Conservation (phyloP, 2,888 invertebrate species). For the Torymus aiolomorphi region DNA sequence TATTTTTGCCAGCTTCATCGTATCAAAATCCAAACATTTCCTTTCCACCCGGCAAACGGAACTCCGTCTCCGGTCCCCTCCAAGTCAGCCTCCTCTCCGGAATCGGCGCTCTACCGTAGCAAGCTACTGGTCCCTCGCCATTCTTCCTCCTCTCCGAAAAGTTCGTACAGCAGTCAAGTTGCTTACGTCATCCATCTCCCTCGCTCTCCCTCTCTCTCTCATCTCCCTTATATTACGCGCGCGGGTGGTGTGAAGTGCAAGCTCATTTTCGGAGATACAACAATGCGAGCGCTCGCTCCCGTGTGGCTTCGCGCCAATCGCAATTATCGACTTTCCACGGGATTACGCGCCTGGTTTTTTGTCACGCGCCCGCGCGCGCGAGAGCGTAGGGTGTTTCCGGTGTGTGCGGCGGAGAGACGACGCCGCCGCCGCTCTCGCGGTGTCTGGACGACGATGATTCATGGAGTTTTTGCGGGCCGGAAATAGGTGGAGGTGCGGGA, state of each 20-base stretch:
- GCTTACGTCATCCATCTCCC: constrained; percentile 45
- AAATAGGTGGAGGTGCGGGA: no score
- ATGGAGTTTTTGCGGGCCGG: no score
- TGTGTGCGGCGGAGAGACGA: not conserved
- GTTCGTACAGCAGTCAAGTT: constrained; percentile 10
- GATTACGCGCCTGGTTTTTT: constrained; percentile 19
- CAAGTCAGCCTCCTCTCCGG: not conserved
- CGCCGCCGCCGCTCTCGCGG: no score
- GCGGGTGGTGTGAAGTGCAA: constrained; percentile 24
- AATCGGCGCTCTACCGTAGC: constrained; percentile 33
- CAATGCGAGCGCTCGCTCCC: not conserved
- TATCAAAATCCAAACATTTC: no score
- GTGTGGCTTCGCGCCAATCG: constrained; percentile 40
- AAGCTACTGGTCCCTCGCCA: not conserved
- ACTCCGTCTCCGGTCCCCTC: no score
- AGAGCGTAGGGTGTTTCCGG: not conserved
- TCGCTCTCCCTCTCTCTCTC: no score
- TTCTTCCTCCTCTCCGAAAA: constrained; percentile 30
- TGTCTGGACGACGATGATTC: no score
- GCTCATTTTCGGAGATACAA: constrained; percentile 32
- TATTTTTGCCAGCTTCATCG: no score
- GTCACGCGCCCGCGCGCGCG: not conserved
- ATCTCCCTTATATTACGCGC: no score
- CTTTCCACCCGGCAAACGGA: no score
- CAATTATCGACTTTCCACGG: constrained; percentile 44